Evolutionary conservation across 2,113 vertebrate species (phyloP).

Genomic region (Callorhinus ursinus): DNA sequence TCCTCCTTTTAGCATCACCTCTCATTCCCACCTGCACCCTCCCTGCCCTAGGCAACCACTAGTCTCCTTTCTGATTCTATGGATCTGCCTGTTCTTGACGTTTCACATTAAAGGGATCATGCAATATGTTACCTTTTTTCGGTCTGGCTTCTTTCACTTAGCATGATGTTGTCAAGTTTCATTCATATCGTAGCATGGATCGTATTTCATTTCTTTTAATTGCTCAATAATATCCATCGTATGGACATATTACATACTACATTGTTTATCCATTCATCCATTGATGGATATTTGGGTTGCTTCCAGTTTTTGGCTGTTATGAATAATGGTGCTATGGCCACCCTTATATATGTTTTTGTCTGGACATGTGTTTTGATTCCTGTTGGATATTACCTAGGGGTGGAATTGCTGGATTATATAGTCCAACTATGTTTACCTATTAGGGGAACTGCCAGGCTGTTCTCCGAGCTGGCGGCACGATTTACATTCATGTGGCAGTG

Average conservation of each 20-base stretch:
- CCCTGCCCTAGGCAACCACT: neutral
- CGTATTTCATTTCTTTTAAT: neutral
- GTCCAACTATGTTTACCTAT: neutral
- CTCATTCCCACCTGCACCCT: neutral
- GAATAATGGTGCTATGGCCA: neutral
- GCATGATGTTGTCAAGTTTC: neutral
- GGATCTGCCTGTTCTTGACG: neutral
- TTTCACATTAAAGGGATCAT: neutral
- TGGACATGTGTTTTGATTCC: neutral
- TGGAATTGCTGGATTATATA: neutral
- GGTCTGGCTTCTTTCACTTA: neutral
- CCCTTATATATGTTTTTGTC: neutral
- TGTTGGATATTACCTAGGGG: neutral
- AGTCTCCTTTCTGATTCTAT: neutral
- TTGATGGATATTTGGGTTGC: neutral
- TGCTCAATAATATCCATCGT: neutral
- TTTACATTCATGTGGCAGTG: neutral
- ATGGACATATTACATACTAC: neutral
- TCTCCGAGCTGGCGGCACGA: neutral
- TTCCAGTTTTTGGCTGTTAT: neutral
- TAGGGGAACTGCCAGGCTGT: neutral
- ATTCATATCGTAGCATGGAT: neutral
- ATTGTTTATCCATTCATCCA: neutral
- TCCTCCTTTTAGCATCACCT: neutral
- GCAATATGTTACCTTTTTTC: neutral